Base-by-base conservation (phyloP, 1,140 invertebrate genomes). In the Belonocnema kinseyi region DNA sequence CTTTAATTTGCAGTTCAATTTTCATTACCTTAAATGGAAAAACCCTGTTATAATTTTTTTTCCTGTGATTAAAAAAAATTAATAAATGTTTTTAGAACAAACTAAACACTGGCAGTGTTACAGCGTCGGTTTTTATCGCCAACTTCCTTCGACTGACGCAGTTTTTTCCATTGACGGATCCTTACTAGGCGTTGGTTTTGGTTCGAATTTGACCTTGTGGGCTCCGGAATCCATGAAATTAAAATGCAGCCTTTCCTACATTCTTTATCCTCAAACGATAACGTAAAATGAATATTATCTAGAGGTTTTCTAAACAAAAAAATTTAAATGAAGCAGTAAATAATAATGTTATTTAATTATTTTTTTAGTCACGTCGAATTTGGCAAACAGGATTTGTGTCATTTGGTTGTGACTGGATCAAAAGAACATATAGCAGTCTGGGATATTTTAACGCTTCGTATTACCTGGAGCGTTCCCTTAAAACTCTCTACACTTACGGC, bases 141-240 rank as follows among this genome's bases (percentile, higher is more conserved):
- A 94, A 80, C 81, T 94, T 16, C 80, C 91, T 8, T 90, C 93
- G 53, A 92, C 91, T 40, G 91, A 92, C 77, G 91, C 94, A 1
- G 92, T 91, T 61, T 97, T 97, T 86, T 95, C 95, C 1, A 90
- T 93, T 58, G 96, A 97, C 91, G 95, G 95, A 46, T 97, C 96
- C 1, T 84, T 97, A 17, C 83, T 97, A 19, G 95, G 93, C 26
- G 94, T 95, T 21, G 93, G 92, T 11, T 97, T 96, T 92, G 93
- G 91, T 33, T 91, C 92, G n/a, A 93, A 92, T 58, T 84, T 97
- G 33, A 97, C 96, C 7, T 86, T 96, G 26, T 97, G 96, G 95
- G 92, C 92, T 80, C 88, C 93, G 72, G 91, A 93, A 74, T 89
- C 89, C 10, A 90, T 91, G 79, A 88, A 92, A 19, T 86, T 95